Evolutionary conservation across 2,888 invertebrate species (phyloP).

Genomic region (Lampropteryx suffumata): DNA sequence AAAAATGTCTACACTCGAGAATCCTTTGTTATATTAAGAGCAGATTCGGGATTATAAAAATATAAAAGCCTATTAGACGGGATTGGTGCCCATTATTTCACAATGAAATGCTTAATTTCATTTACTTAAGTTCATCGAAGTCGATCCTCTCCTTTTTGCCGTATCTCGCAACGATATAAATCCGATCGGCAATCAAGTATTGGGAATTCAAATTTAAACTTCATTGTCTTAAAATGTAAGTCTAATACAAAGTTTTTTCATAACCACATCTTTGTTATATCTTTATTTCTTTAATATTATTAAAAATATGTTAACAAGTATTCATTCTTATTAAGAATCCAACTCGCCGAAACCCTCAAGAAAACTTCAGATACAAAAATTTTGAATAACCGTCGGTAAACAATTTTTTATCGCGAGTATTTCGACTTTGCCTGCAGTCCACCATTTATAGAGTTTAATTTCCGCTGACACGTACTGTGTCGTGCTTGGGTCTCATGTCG

Average conservation of each 20-base stretch:
- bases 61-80: no score
- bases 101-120: conserved; percentile 2
- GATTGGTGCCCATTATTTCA: neutral
- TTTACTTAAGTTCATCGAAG: conserved; percentile 5
- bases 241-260: neutral
- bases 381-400: conserved; percentile 17
- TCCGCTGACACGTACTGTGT: conserved; percentile 36
- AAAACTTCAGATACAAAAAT: neutral
- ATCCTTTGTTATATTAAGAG: no score
- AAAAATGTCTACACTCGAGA: no score
- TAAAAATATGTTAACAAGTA: neutral
- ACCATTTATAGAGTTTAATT: conserved; percentile 40
- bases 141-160: neutral
- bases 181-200: conserved; percentile 11
- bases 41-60: no score
- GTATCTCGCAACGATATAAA: neutral
- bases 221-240: neutral
- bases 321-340: neutral
- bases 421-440: conserved; percentile 23
- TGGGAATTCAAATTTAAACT: conserved; percentile 7
- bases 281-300: neutral
- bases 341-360: neutral
- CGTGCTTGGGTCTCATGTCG: conserved; percentile 30
- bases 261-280: neutral
- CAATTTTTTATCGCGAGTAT: conserved; percentile 25